Evolutionary conservation across 1,140 invertebrate genomes (phyloP).

Genomic region (Manduca sexta): DNA sequence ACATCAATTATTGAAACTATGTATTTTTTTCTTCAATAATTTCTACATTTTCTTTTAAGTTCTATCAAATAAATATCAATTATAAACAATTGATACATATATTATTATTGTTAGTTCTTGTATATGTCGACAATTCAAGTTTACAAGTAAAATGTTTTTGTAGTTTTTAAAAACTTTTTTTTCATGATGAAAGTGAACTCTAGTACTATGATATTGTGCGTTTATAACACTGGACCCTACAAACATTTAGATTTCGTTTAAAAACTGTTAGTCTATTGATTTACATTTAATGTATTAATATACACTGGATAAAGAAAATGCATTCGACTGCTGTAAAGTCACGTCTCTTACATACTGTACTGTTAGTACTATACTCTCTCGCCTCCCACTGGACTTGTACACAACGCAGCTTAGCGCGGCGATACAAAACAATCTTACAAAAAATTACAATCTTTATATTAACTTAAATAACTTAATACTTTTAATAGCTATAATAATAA

Average conservation of each 20-base stretch:
- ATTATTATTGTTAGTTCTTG: constrained; percentile 65
- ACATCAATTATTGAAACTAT: constrained; percentile 64
- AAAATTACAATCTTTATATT: constrained; percentile 69
- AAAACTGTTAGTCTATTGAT: constrained; percentile 65
- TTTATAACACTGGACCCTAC: constrained; percentile 71
- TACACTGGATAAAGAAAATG: constrained; percentile 67
- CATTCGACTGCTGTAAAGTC: constrained; percentile 46
- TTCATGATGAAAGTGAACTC: constrained; percentile 66
- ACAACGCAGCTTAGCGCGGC: constrained; percentile 35
- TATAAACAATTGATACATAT: constrained; percentile 69
- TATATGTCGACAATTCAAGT: constrained; percentile 66
- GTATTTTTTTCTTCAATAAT: constrained; percentile 63
- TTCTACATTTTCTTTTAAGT: constrained; percentile 68
- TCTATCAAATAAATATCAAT: constrained; percentile 71
- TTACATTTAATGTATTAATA: constrained; percentile 55
- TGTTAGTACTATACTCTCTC: constrained; percentile 51
- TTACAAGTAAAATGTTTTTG: constrained; percentile 59
- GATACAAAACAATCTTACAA: constrained; percentile 69
- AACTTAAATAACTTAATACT: constrained; percentile 74
- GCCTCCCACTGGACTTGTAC: constrained; percentile 46
- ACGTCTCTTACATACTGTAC: constrained; percentile 52
- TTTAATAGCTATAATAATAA: constrained; percentile 69
- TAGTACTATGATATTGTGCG: constrained; percentile 72
- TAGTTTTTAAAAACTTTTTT: constrained; percentile 43
- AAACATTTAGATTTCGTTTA: constrained; percentile 68